These are phyloP conservation scores for Leucophenga montana DNA, from an alignment of 2,888 invertebrate genomes.

Conservation along the genomic window DNA sequence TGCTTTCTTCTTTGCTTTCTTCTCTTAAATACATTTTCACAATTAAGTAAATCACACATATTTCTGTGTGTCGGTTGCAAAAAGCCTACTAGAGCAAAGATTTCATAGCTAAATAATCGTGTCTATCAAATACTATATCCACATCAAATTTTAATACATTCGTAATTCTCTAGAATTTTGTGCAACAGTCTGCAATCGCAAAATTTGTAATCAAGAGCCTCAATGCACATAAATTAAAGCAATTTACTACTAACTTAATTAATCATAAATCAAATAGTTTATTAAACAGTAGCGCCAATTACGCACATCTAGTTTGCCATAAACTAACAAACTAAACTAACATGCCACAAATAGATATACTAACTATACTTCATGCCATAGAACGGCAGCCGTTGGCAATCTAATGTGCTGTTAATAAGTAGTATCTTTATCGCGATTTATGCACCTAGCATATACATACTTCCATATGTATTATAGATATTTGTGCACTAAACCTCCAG, in stretches of 20 bases:
- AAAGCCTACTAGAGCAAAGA: too few species aligned
- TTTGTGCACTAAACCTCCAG: neutral
- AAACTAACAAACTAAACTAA: slow-evolving; percentile 56
- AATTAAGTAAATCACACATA: too few species aligned
- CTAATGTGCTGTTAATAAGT: slow-evolving; percentile 2
- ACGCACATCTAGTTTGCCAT: slow-evolving; percentile 61
- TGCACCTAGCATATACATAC: too few species aligned
- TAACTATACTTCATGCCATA: slow-evolving; percentile 42
- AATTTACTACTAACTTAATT: slow-evolving; percentile 63
- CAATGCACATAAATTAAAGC: slow-evolving; percentile 57
- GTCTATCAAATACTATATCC: slow-evolving; percentile 54
- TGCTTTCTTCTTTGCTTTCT: too few species aligned
- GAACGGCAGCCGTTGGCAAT: slow-evolving; percentile 45
- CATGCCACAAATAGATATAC: slow-evolving; percentile 58
- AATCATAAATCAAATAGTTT: slow-evolving; percentile 65
- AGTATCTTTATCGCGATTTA: neutral
- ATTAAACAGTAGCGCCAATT: slow-evolving; percentile 64
- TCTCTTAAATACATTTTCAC: too few species aligned
- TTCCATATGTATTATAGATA: neutral
- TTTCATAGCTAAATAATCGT: too few species aligned
- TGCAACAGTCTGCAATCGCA: neutral
- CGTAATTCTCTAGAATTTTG: neutral
- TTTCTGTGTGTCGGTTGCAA: too few species aligned
- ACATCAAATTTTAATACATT: too few species aligned
- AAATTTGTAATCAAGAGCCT: neutral